A percentile compares a stretch with the other conserved stretches of the same genome.
phyloP scores from a whole-genome alignment of 2,888 invertebrate species.

The Drosophila colorata region DNA sequence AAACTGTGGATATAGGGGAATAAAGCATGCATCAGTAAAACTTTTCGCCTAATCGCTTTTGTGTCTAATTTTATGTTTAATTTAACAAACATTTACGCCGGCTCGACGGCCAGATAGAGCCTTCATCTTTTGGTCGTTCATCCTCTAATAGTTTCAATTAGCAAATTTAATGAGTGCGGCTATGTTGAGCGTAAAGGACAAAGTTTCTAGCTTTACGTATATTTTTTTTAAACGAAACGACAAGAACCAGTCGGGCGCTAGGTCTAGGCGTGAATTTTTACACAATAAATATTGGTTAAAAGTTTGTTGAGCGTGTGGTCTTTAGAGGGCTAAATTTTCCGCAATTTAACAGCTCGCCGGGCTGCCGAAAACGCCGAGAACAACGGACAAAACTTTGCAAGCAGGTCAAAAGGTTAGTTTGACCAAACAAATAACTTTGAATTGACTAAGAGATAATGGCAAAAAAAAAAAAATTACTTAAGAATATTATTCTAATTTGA shows the following conservation, averaged over 20 bases:
- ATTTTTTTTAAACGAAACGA: slow-evolving; percentile 18
- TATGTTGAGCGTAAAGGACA: slow-evolving; percentile 66
- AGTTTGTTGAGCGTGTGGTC: slow-evolving; percentile 33
- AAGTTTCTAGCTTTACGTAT: slow-evolving; percentile 52
- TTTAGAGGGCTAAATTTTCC: slow-evolving; percentile 22
- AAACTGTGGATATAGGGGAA: slow-evolving; percentile 13
- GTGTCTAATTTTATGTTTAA: slow-evolving; percentile 57
- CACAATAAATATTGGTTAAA: slow-evolving; percentile 68
- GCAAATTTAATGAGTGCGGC: slow-evolving; percentile 71
- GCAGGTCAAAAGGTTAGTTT: slow-evolving; percentile 1
- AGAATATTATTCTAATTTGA: not conserved
- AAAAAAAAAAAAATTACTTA: not conserved
- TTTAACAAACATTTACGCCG: slow-evolving; percentile 52
- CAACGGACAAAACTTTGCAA: slow-evolving; percentile 19
- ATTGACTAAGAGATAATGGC: not conserved
- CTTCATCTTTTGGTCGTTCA: slow-evolving; percentile 7
- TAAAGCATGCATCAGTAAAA: slow-evolving; percentile 28
- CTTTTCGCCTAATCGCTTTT: slow-evolving; percentile 62
- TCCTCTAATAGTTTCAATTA: slow-evolving; percentile 69
- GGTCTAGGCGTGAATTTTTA: slow-evolving; percentile 71
- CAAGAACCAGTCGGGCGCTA: slow-evolving; percentile 8
- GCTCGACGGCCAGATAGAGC: slow-evolving; percentile 8
- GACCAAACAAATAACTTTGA: slow-evolving; percentile 2
- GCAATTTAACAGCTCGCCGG: slow-evolving; percentile 4
- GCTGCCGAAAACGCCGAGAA: slow-evolving; percentile 2